These are phyloP conservation scores for Tetheella fluctuosa DNA, from an alignment of 2,888 invertebrate species.

Conservation along the genomic window DNA sequence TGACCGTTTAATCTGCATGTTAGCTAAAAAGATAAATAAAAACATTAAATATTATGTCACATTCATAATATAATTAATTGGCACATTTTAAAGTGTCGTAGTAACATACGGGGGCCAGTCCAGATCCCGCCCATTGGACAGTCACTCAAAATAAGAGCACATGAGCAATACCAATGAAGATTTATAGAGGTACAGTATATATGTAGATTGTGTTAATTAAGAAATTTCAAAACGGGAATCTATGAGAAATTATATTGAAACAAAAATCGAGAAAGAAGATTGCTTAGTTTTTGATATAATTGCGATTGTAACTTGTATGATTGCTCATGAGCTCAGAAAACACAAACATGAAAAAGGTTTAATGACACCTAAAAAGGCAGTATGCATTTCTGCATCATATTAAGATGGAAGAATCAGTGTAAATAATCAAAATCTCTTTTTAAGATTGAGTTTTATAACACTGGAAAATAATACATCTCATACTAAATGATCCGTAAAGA, in stretches of 20 bases:
- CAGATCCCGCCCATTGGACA: constrained; percentile 63
- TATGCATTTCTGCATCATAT: constrained; percentile 43
- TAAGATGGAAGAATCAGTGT: constrained; percentile 37
- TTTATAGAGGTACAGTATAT: not conserved
- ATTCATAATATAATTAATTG: no score
- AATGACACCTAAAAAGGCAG: constrained; percentile 54
- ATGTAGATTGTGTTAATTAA: not conserved
- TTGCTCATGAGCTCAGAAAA: constrained; percentile 57
- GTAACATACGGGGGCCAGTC: constrained; percentile 58
- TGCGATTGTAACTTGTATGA: constrained; percentile 18
- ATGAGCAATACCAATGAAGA: constrained; percentile 48
- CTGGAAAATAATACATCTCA: constrained; percentile 48
- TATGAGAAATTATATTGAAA: not conserved
- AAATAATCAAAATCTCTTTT: constrained; percentile 30
- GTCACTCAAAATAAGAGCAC: constrained; percentile 58
- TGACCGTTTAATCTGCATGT: no score
- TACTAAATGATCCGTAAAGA: constrained; percentile 47
- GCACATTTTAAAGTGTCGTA: constrained; percentile 53
- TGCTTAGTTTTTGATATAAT: not conserved
- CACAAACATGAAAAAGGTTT: constrained; percentile 60
- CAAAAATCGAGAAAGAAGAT: not conserved
- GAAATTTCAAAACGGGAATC: not conserved
- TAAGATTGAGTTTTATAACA: constrained; percentile 44
- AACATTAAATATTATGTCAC: no score
- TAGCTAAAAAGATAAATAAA: no score